Conservation (phyloP, 35 echinoderm and acorn worm species). For the Nesometra sesokonis region DNA sequence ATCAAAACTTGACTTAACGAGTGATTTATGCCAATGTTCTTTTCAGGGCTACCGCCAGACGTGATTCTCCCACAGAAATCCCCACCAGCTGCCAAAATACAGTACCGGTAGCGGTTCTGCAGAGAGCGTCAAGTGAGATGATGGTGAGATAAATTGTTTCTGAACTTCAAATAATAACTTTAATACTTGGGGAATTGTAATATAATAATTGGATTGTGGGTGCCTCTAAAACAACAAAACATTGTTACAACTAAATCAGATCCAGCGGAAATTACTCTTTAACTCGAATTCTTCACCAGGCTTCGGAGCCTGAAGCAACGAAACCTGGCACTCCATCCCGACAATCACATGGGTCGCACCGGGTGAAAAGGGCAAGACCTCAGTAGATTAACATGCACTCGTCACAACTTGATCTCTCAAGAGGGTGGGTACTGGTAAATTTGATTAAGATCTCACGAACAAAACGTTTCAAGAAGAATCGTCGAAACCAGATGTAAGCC, state of each 20-base stretch:
- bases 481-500: too few species aligned
- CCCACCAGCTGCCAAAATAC: neutral
- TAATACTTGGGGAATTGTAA: too few species aligned
- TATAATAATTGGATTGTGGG: neutral
- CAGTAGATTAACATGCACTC: neutral
- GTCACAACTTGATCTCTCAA: neutral
- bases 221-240: neutral
- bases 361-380: neutral
- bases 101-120: neutral
- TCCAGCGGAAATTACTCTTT: neutral
- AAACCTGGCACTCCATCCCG: neutral
- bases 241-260: neutral
- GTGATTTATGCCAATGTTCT: neutral
- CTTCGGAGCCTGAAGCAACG: neutral
- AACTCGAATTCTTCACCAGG: neutral
- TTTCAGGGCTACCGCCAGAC: neutral
- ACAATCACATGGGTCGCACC: neutral
- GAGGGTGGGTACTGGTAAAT: too few species aligned
- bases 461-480: too few species aligned
- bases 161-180: too few species aligned
- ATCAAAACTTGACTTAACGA: neutral
- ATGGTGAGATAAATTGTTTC: too few species aligned
- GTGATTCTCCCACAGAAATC: neutral
- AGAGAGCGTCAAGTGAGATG: too few species aligned
- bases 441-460: too few species aligned